Base-by-base conservation (phyloP, 2,113 vertebrate genomes). In the Neodontobutis hainanensis region DNA sequence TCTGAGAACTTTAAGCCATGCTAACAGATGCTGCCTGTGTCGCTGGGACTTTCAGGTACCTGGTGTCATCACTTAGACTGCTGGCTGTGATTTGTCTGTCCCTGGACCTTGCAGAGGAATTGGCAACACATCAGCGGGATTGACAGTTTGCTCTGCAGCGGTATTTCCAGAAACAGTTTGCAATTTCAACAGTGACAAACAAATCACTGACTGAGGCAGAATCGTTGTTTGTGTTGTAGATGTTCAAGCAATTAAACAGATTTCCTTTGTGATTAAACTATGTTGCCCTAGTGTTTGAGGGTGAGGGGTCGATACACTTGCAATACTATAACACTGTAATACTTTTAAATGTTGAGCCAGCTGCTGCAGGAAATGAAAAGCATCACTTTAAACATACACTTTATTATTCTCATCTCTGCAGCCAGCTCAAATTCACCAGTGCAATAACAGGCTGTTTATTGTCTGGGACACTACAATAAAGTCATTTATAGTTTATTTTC, bases 131-230 rank as follows among this genome's bases (percentile, higher is more conserved):
- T 50, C 16, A 55, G 49, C 72, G 80, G 75, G 79, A 73, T 67
- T 73, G 75, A 77, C 77, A 74, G 57, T 71, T 82, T 70, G 68
- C 61, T 74, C 47, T 1, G 68, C 65, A 60, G 65, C 11, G 16
- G 67, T 77, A 69, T 78, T 83, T 76, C 77, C 44, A 87, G 79
- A 84, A 81, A 48, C 69, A 78, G 64, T 70, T 6, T 4, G 63
- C 12, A 15, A 75, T 73, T 77, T 70, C 14, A 63, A 78, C 63
- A 65, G 53, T 61, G 77, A 79, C 47, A 56, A 69, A 82, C 73
- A 80, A 70, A 86, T 77, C 35, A 50, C 11, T 12, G 14, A 73
- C 38, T 19, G 11, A 3, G 5, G 58, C 44, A 45, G 52, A 70
- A 65, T 48, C 65, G 55, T 61, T 59, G 5, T 52, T 78, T 55